Evolutionary conservation across 1,140 invertebrate species (phyloP).

Genomic region (Adelges cooleyi): DNA sequence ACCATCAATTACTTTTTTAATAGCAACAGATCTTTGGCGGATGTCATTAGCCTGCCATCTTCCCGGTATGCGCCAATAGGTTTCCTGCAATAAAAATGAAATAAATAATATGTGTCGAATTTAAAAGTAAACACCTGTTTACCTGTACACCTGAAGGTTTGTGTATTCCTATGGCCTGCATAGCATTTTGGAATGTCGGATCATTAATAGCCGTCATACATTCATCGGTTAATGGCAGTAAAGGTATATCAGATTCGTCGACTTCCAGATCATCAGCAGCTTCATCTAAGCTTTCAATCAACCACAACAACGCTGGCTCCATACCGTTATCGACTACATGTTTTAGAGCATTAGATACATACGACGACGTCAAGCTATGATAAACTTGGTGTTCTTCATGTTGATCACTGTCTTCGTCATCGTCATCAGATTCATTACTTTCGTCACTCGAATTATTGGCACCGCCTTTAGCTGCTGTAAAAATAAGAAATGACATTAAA

Average conservation of each 20-base stretch:
- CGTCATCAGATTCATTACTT: neutral
- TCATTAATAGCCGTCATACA: conserved; percentile 48
- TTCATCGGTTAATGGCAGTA: conserved; percentile 51
- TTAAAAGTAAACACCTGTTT: conserved; percentile 12
- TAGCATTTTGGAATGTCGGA: conserved; percentile 44
- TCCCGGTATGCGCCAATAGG: conserved; percentile 30
- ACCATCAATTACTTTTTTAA: neutral
- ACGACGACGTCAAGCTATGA: conserved; percentile 10
- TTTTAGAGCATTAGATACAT: conserved; percentile 5
- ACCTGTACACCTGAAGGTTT: conserved; percentile 46
- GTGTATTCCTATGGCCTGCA: conserved; percentile 46
- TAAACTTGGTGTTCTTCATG: neutral
- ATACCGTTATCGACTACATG: conserved; percentile 36
- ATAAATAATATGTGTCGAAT: neutral
- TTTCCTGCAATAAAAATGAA: conserved; percentile 25
- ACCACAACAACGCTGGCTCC: conserved; percentile 46
- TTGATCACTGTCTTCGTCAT: neutral
- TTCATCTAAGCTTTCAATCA: conserved; percentile 48
- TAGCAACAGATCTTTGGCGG: conserved; percentile 2
- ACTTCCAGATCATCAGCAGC: conserved; percentile 45
- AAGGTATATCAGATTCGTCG: conserved; percentile 42
- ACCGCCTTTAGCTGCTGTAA: neutral
- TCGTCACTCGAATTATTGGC: neutral
- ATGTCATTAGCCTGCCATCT: conserved; percentile 30
- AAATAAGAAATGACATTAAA: no score